These are phyloP conservation scores for Lithosia quadra DNA, from an alignment of 2,888 invertebrate species.

Conservation along the genomic window DNA sequence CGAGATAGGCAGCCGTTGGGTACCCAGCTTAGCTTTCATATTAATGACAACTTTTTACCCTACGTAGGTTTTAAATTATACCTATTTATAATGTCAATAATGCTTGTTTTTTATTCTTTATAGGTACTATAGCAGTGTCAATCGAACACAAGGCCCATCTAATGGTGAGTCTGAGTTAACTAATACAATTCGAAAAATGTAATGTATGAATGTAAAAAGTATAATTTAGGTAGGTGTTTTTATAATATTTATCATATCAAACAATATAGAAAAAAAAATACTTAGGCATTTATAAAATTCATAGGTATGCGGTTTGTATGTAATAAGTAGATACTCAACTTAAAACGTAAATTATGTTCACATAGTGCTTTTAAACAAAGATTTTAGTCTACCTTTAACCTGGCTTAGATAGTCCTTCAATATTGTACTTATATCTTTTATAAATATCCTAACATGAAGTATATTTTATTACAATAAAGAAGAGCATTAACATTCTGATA, in stretches of 20 bases:
- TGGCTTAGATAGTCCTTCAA: neutral
- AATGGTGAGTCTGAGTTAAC: neutral
- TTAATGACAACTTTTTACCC: conserved; percentile 55
- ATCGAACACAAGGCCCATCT: neutral
- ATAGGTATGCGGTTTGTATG: too few species aligned
- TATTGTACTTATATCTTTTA: neutral
- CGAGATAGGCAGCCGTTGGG: conserved; percentile 66
- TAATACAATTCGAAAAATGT: too few species aligned
- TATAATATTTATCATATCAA: too few species aligned
- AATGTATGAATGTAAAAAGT: too few species aligned
- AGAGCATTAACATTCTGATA: neutral
- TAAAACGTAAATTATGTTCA: too few species aligned
- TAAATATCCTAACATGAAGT: neutral
- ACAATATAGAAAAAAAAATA: too few species aligned
- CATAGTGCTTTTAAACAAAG: too few species aligned
- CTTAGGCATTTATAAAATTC: too few species aligned
- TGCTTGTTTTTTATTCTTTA: neutral
- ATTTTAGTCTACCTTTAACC: too few species aligned
- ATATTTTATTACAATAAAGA: neutral
- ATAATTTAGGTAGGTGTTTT: too few species aligned
- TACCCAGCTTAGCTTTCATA: conserved; percentile 64
- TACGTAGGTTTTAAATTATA: neutral
- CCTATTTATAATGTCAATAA: neutral
- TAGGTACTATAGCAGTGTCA: neutral
- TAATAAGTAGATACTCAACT: too few species aligned